phyloP scores from a whole-genome alignment of 2,113 vertebrate genomes.

The Jacana jacana region DNA sequence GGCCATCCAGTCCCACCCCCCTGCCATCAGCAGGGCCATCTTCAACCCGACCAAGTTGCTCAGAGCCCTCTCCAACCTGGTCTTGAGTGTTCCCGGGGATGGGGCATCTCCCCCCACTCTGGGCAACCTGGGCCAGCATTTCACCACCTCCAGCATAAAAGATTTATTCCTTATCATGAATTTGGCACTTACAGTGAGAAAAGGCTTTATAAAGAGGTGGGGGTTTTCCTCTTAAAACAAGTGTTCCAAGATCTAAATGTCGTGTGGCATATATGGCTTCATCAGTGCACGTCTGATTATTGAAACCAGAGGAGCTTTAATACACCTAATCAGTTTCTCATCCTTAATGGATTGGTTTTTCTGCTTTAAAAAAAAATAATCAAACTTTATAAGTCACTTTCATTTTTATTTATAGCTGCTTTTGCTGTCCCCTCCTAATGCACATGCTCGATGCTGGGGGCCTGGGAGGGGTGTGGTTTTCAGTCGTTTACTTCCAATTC shows the following conservation, averaged over 20 bases:
- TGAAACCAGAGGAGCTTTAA: background rate
- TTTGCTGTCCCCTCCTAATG: background rate
- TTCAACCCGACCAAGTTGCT: background rate
- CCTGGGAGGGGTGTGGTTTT: background rate
- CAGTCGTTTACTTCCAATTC: constrained; percentile 8
- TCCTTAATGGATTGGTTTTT: background rate
- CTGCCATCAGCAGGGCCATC: background rate
- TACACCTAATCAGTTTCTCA: background rate
- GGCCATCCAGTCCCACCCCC: too few species aligned
- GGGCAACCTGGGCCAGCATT: background rate
- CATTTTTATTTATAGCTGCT: background rate
- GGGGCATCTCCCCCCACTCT: background rate
- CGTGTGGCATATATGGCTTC: rapidly evolving
- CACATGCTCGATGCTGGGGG: background rate
- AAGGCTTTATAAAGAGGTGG: background rate
- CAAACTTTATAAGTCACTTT: background rate
- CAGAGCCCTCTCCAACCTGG: background rate
- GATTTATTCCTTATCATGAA: background rate
- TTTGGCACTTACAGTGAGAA: background rate
- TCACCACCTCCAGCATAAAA: background rate
- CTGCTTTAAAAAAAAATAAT: background rate
- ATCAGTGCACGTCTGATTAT: background rate
- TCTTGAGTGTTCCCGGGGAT: background rate
- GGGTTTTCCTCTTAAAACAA: background rate
- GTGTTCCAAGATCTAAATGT: background rate